Evolutionary conservation across 2,113 vertebrate genomes (phyloP).

Genomic region (Dissostichus mawsoni): DNA sequence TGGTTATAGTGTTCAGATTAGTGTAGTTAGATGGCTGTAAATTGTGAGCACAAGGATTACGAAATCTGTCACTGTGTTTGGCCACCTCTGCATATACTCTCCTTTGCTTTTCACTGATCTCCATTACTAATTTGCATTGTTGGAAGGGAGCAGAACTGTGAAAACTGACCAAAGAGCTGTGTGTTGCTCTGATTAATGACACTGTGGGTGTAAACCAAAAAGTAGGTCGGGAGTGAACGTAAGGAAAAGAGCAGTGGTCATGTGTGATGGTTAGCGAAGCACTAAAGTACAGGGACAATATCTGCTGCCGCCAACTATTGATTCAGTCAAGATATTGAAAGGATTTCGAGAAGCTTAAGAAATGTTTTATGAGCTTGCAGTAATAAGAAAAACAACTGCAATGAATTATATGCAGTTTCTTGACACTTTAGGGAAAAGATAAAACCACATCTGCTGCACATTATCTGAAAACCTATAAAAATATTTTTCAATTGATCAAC

Average conservation of each 20-base stretch:
- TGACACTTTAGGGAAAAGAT: not conserved
- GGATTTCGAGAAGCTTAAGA: not conserved
- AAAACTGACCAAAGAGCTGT: conserved; percentile 32
- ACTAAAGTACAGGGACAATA: not conserved
- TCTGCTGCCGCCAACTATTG: conserved; percentile 4
- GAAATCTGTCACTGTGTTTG: conserved; percentile 15
- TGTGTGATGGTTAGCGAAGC: not conserved
- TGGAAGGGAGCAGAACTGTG: conserved; percentile 27
- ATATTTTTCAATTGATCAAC: not conserved
- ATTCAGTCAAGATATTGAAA: not conserved
- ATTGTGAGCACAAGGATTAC: conserved; percentile 2
- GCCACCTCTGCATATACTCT: not conserved
- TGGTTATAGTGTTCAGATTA: not conserved
- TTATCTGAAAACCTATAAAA: not conserved
- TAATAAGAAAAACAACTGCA: not conserved
- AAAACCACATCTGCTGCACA: conserved; percentile 6
- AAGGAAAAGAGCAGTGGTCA: not conserved
- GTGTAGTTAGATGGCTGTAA: not conserved
- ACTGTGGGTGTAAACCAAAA: conserved; percentile 8
- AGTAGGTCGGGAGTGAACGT: conserved; percentile 38
- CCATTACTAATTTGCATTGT: conserved; percentile 38
- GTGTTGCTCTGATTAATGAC: conserved; percentile 33
- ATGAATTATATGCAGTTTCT: not conserved
- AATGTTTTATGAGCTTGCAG: not conserved
- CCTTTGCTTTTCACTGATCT: conserved; percentile 38